phyloP scores from a whole-genome alignment of 2,113 vertebrate species.

The Saimiri boliviensis region DNA sequence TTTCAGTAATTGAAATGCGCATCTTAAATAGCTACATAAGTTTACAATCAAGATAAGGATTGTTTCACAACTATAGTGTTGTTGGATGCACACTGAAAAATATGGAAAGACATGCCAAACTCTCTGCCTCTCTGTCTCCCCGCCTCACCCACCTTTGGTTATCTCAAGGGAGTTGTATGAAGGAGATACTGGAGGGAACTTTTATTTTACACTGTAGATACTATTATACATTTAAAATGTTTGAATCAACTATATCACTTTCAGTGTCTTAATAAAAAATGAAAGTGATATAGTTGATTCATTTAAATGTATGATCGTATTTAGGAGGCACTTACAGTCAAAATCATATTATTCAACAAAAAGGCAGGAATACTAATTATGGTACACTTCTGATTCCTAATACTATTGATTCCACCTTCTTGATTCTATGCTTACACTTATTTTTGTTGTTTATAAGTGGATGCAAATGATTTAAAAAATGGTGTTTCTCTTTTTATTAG shows the following conservation, averaged over 20 bases:
- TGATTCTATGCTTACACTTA: neutral
- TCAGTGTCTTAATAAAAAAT: too few species aligned
- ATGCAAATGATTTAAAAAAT: neutral
- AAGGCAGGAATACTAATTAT: neutral
- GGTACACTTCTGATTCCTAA: neutral
- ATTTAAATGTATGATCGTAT: too few species aligned
- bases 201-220: neutral
- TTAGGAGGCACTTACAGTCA: neutral
- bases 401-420: neutral
- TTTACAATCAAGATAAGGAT: neutral
- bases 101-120: neutral
- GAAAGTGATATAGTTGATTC: too few species aligned
- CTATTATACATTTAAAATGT: neutral
- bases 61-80: neutral
- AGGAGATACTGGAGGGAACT: neutral
- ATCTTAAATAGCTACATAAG: neutral
- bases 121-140: too few species aligned
- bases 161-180: neutral
- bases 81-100: neutral
- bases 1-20: neutral
- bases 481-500: constrained; percentile 9
- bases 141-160: neutral
- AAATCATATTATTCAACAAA: neutral
- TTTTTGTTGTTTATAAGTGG: neutral
- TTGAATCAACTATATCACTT: neutral